Percentiles rank a stretch among this genome's conserved stretches.
Conservation (phyloP, 2,113 vertebrate species). For the Piprites chloris region DNA sequence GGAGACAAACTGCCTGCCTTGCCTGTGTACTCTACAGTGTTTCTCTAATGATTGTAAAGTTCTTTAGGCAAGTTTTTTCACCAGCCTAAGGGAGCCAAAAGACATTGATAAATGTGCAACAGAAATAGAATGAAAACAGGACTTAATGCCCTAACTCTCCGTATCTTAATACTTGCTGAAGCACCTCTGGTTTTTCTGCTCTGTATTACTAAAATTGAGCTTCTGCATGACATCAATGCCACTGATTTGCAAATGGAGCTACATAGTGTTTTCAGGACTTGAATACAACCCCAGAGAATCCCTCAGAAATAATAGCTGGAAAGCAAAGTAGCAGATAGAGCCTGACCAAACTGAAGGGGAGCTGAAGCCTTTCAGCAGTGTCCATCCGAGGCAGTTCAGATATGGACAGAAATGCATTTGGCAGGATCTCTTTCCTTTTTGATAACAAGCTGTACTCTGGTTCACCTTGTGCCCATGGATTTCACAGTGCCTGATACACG, state of each 20-base stretch:
- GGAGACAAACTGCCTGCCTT: background rate
- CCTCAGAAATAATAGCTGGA: background rate
- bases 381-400: background rate
- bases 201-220: background rate
- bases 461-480: background rate
- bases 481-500: background rate
- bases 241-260: background rate
- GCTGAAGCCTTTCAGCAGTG: background rate
- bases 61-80: background rate
- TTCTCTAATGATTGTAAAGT: background rate
- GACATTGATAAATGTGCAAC: background rate
- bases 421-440: background rate
- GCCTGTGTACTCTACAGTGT: background rate
- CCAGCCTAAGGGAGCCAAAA: background rate
- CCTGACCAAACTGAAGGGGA: background rate
- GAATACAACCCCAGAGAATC: background rate
- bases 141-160: background rate
- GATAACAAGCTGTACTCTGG: rapidly evolving
- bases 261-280: background rate
- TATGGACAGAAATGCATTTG: background rate
- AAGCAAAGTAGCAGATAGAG: background rate
- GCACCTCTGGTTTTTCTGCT: background rate
- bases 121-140: background rate
- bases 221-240: background rate
- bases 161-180: background rate